Conservation (phyloP, 2,888 invertebrate genomes). For the Trichogramma dendrolimi region DNA sequence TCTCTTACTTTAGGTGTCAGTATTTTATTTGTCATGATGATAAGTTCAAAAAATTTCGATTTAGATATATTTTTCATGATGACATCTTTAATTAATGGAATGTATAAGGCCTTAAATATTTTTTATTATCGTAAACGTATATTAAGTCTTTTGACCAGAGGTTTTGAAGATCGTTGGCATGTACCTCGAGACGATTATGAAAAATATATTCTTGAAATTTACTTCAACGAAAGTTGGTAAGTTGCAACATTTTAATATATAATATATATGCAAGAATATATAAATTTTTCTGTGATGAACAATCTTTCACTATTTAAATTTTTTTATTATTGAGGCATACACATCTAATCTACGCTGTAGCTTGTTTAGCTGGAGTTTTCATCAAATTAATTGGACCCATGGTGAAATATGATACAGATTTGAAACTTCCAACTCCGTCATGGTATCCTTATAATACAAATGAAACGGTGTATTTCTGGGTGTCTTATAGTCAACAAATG, state of each 20-base stretch:
- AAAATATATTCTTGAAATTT: constrained; percentile 6
- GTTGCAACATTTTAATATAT: not conserved
- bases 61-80: constrained; percentile 13
- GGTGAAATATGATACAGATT: constrained; percentile 8
- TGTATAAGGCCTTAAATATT: constrained; percentile 15
- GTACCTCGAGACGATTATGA: constrained; percentile 12
- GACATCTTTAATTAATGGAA: constrained; percentile 9
- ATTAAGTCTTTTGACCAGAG: constrained; percentile 1
- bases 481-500: constrained; percentile 16
- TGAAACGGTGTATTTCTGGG: constrained; percentile 13
- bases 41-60: constrained; percentile 5
- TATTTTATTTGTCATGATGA: constrained; percentile 5
- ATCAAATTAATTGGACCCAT: constrained; percentile 17
- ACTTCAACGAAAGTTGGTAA: constrained; percentile 13
- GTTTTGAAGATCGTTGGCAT: constrained; percentile 11
- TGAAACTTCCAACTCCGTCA: constrained; percentile 10
- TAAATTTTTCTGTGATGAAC: not conserved
- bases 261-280: not conserved
- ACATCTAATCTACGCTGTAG: constrained; percentile 12
- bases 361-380: constrained; percentile 2
- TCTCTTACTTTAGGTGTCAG: constrained; percentile 1
- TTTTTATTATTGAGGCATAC: constrained; percentile 4
- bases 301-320: too few species aligned
- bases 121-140: constrained; percentile 1
- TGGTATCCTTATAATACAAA: constrained; percentile 15